Base-by-base conservation (phyloP, 2,888 invertebrate species). In the Lampropteryx suffumata region DNA sequence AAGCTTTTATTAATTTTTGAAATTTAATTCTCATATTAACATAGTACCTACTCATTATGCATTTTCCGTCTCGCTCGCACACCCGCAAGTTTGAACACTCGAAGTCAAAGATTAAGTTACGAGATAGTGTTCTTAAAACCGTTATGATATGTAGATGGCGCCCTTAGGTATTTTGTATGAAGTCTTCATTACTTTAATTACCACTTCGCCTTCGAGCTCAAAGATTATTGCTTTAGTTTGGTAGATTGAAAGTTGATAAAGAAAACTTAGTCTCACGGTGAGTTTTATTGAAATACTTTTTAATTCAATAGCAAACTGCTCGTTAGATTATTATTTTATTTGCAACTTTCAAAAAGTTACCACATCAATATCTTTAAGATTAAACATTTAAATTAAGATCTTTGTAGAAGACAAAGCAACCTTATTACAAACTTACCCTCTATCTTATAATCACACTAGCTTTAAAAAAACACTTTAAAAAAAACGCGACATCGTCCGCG, bases 151-250 rank as follows among this genome's bases (percentile, higher is more conserved):
- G 43, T 54, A 48, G 51, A 56, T 50, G 60, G 66, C 60, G 62
- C 57, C 61, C 56, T 58, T 51, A 60, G 61, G 67, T 65, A 67
- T 65, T 64, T 61, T 57, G 59, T 60, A 68, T 69, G 65, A 71
- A 73, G 70, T 53, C 73, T 67, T 69, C 69, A 71, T 71, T 61
- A 64, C 52, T 59, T 61, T 72, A 72, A 72, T 72, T 69, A 64
- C 65, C 44, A 60, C 55, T 30, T 36, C 34, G 44, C 50, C 59
- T 48, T 55, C 24, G 13, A 44, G 57, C 57, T 41, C 33, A 42
- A 34, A 55, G 53, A 59, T 58, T 55, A 61, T 51, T 55, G 47
- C 57, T 49, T 44, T 52, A 52, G 50, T 55, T 50, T 32, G 44
- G 42, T 50, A 55, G 59, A 61, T 61, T 51, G 39, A 59, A 59